Evolutionary conservation across 2,888 invertebrate genomes (phyloP).

Genomic region (Stenodema calcarata): DNA sequence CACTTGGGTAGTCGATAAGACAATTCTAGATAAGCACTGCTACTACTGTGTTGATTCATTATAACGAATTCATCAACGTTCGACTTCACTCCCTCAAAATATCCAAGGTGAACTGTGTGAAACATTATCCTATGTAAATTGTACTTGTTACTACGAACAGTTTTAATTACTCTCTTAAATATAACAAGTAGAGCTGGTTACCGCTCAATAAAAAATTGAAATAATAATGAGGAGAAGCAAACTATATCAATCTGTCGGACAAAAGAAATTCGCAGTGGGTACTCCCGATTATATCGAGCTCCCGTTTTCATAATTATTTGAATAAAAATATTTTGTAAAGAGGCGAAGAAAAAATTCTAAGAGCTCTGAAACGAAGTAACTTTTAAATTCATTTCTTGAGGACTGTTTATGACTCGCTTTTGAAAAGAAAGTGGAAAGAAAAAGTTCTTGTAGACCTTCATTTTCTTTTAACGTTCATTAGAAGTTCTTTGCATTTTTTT

Average conservation of each 20-base stretch:
- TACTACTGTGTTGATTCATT: too few relatives aligned
- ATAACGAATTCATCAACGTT: too few relatives aligned
- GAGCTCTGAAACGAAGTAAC: neutral
- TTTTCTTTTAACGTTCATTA: constrained; percentile 12
- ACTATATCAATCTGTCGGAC: neutral
- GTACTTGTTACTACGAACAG: too few relatives aligned
- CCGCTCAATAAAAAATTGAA: too few relatives aligned
- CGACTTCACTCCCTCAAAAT: too few relatives aligned
- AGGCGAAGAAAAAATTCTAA: neutral
- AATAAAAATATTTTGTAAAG: neutral
- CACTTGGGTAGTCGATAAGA: too few relatives aligned
- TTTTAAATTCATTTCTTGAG: neutral
- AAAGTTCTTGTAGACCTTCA: neutral
- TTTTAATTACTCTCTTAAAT: too few relatives aligned
- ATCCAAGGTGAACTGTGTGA: too few relatives aligned
- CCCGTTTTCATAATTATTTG: neutral
- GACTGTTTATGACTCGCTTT: neutral
- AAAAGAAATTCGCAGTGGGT: neutral
- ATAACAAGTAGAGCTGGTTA: too few relatives aligned
- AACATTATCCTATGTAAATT: too few relatives aligned
- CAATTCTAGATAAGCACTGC: too few relatives aligned
- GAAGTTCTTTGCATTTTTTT: neutral
- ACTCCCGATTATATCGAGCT: neutral
- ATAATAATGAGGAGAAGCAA: too few relatives aligned
- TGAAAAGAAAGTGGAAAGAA: neutral